phyloP scores from a whole-genome alignment of 2,797 vertebrate genomes.

The Spea hammondii region DNA sequence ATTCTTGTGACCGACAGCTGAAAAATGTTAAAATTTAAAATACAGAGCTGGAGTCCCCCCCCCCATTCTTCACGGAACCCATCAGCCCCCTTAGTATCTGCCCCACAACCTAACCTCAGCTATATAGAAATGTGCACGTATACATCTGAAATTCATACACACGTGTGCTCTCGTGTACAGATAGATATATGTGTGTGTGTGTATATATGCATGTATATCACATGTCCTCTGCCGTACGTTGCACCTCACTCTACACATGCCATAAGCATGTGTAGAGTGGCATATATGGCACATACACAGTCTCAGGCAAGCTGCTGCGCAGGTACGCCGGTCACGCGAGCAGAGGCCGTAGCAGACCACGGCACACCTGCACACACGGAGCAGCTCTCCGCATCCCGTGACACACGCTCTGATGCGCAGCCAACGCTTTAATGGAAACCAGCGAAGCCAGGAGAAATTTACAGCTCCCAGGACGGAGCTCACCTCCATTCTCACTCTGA shows the following conservation, averaged over 20 bases:
- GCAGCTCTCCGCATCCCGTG: conserved; percentile 32
- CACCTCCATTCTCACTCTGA: conserved; percentile 53
- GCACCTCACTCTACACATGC: no score
- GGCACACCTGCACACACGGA: conserved; percentile 39
- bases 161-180: background rate
- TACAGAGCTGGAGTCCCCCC: conserved; percentile 31
- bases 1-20: conserved; percentile 48
- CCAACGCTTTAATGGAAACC: conserved; percentile 51
- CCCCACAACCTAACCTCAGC: background rate
- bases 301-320: background rate
- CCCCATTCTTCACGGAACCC: background rate
- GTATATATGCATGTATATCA: no score
- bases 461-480: conserved; percentile 44
- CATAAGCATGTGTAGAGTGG: conserved; percentile 6
- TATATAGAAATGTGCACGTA: conserved; percentile 14
- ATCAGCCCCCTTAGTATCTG: background rate
- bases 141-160: conserved; percentile 18
- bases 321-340: background rate
- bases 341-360: background rate
- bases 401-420: conserved; percentile 47
- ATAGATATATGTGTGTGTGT: no score
- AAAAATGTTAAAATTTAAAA: conserved; percentile 50
- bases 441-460: conserved; percentile 48
- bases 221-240: no score
- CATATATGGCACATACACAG: background rate